A percentile compares a stretch with the other conserved stretches of the same genome.
phyloP scores from a whole-genome alignment of 2,797 vertebrate genomes.

The Danio aesculapii region DNA sequence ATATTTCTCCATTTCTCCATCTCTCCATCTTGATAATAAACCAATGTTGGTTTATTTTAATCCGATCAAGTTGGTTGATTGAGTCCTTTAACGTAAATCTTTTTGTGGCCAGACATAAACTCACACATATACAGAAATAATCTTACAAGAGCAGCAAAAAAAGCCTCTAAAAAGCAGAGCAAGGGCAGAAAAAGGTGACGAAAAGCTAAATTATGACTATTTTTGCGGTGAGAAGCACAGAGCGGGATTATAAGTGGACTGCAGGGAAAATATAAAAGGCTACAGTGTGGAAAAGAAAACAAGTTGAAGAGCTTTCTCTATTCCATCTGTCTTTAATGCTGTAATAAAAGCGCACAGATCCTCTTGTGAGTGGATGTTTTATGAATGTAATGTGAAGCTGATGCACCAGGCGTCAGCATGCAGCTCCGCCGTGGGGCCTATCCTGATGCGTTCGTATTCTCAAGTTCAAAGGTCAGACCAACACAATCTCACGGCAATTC shows the following conservation, averaged over 20 bases:
- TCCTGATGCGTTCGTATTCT: background rate
- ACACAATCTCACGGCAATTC: too few species aligned
- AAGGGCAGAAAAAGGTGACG: background rate
- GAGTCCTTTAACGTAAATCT: background rate
- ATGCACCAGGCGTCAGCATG: background rate
- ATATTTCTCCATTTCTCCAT: too few species aligned
- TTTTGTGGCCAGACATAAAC: background rate
- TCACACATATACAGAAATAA: background rate
- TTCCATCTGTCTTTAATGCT: background rate
- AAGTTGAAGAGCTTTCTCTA: background rate
- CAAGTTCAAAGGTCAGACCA: too few species aligned
- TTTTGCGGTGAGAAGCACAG: background rate
- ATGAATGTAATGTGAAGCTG: background rate
- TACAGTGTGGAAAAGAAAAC: background rate
- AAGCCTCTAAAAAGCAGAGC: background rate
- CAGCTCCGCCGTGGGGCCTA: slow-evolving; percentile 25
- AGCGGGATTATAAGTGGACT: background rate
- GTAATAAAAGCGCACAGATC: background rate
- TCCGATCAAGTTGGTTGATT: too few species aligned
- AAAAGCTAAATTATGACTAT: background rate
- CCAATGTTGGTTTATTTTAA: too few species aligned
- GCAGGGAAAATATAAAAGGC: background rate
- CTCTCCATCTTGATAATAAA: too few species aligned
- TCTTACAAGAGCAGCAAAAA: background rate
- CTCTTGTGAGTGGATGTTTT: background rate